Evolutionary conservation across 2,113 vertebrate genomes (phyloP).

Genomic region (Hirundichthys speculiger): DNA sequence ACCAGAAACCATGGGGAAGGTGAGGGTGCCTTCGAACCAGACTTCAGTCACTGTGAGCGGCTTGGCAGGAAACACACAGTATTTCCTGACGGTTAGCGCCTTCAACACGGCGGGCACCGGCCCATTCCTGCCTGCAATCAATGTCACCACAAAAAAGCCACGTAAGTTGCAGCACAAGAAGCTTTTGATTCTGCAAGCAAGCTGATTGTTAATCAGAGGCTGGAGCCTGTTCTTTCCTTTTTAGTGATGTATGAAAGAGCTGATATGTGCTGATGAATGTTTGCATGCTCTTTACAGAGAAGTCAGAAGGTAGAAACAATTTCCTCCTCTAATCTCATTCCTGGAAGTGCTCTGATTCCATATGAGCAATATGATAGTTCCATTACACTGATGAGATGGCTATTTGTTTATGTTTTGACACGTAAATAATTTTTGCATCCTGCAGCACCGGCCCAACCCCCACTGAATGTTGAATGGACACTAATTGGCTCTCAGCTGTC

Average conservation of each 20-base stretch:
- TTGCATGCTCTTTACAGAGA: conserved; percentile 1
- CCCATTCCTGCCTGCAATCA: conserved; percentile 89
- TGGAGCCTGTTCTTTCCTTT: conserved; percentile 14
- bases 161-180: conserved; percentile 75
- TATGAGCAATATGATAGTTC: conserved; percentile 1
- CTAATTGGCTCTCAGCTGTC: conserved; percentile 88
- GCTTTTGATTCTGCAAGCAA: conserved; percentile 19
- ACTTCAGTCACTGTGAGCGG: conserved; percentile 86
- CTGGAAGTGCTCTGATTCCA: conserved; percentile 1
- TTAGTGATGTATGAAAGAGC: not conserved
- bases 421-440: conserved; percentile 38
- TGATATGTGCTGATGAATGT: conserved; percentile 3
- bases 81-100: conserved; percentile 90
- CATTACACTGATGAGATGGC: conserved; percentile 12
- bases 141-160: conserved; percentile 94
- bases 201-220: conserved; percentile 16
- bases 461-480: conserved; percentile 91
- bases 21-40: conserved; percentile 88
- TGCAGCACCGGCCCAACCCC: conserved; percentile 90
- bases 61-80: conserved; percentile 86
- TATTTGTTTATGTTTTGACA: conserved; percentile 25
- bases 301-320: not conserved
- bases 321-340: not conserved
- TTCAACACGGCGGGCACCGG: conserved; percentile 94
- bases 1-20: conserved; percentile 88